Evolutionary conservation across 2,888 invertebrate genomes (phyloP), one percentile per base, ranked within the genome.

Genomic region (Lepidonotus clava): DNA sequence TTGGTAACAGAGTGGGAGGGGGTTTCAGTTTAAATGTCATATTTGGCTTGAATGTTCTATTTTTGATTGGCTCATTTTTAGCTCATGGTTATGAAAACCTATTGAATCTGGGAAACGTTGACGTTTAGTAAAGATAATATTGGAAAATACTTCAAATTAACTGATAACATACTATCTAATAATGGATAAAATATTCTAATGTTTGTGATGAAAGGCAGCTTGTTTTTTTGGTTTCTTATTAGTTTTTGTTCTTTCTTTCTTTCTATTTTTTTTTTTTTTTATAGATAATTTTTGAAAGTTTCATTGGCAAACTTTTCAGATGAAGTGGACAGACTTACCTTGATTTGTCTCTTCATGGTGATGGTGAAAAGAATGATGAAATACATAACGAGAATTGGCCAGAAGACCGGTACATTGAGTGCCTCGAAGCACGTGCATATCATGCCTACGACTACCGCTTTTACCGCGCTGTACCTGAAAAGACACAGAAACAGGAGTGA

Each of bases 341-440:
- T 99, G 93, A 99, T 99, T 96, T 99, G 99, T 93, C 99, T 96
- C 95, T 99, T 99, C 99, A 99, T 99, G 87, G 99, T 99, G 94
- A 99, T 97, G 95, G 98, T 97, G 95, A 99, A 98, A 91, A 99
- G 95, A 87, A 99, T 98, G 94, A 99, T 97, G 95, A 99, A 99
- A 95, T 99, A 99, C 97, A 99, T 98, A 92, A 99, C 98, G 94
- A 99, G 96, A 93, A 99, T 99, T 88, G 99, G 99, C 99, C 99
- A 99, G 95, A 99, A 99, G 92, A 99, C 99, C 93, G 99, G 99
- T 94, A 99, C 97, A 95, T 99, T 98, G 95, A 99, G 98, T 92
- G 97, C 97, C 93, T 99, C 98, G 94, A 99, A 98, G 95, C 98
- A 97, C 88, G 99, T 99, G 95, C 98, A 98, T 90, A 96, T 95